These are phyloP conservation scores for Orthonevra nobilis DNA, from an alignment of 2,888 invertebrate species.

Conservation along the genomic window DNA sequence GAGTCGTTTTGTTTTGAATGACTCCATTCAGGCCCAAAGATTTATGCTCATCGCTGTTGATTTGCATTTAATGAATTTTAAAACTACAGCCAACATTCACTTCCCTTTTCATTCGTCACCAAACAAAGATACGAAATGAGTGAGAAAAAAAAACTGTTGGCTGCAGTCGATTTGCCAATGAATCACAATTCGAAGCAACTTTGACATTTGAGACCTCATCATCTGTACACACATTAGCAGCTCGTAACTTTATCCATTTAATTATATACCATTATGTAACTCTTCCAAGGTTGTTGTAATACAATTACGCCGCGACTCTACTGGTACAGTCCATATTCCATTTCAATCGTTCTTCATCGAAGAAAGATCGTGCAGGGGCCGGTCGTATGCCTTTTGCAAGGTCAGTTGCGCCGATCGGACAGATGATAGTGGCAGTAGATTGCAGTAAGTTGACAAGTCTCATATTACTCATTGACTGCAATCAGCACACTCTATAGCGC, in stretches of 20 bases:
- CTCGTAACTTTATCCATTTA: constrained; percentile 55
- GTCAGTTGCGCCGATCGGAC: constrained; percentile 36
- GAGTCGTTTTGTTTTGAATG: constrained; percentile 48
- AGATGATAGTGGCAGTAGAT: constrained; percentile 12
- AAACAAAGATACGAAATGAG: neutral
- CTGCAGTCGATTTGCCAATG: constrained; percentile 20
- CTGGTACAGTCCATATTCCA: constrained; percentile 49
- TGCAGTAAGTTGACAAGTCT: constrained; percentile 25
- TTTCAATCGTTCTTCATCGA: constrained; percentile 27
- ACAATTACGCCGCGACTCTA: constrained; percentile 35
- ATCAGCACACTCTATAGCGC: neutral
- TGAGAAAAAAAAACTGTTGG: constrained; percentile 25
- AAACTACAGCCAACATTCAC: constrained; percentile 42
- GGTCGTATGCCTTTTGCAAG: constrained; percentile 44
- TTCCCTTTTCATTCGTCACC: constrained; percentile 28
- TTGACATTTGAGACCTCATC: constrained; percentile 55
- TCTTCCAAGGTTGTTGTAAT: constrained; percentile 58
- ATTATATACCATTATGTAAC: constrained; percentile 51
- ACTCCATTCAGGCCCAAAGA: constrained; percentile 38
- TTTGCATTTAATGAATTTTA: constrained; percentile 48
- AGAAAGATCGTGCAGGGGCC: constrained; percentile 27
- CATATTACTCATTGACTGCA: constrained; percentile 28
- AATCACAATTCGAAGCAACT: constrained; percentile 45
- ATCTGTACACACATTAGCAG: too few species aligned
- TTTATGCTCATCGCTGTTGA: constrained; percentile 36